Base-by-base conservation (phyloP, 2,797 vertebrate genomes). In the Sebastes matsubarae region DNA sequence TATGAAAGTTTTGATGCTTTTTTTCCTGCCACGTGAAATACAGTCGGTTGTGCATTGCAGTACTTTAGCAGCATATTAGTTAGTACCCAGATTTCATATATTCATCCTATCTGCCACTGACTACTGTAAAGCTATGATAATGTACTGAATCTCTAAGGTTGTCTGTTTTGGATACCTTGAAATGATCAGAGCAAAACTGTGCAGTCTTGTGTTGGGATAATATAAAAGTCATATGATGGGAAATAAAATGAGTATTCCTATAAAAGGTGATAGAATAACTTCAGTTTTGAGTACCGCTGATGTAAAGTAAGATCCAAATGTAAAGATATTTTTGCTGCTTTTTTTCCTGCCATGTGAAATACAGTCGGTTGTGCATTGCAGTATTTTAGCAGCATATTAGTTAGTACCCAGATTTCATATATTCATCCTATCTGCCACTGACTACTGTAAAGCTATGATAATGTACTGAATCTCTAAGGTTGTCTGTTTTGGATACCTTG, bases 281-380 rank as follows among this genome's bases (percentile, higher is more conserved):
- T 54, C 42, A 54, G 54, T 38, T 60, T 13, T 59, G 12, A 13
- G 1, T 42, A 3, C 18, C 12, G 29, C 59, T 67, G 22, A 29
- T 81, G 60, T 34, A 50, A 20, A 67, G 2, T 36, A 7, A 36
- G 24, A 5, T 24, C 10, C 1, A 32, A 5, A 8, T 12, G 13
- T 32, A 1, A 36, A 36, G 11, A 36, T 36, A 36, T 36, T 0
- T 36, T 36, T 36, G 34, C 34, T 67, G 29, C 5, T 27, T 54
- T 64, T 65, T 65, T 72, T 78, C 32, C 18, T 87, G 83, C 78
- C 81, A 88, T 75, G 83, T 88, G 76, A 84, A 89, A 82, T 73
- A 6, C 68, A 65, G 72, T 69, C 70, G 81, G 52, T 38, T 74
- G 57, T 65, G 59, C 22, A 5, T 42, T 59, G 25, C 58, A 22